Evolutionary conservation across 1,140 invertebrate species (phyloP).

Genomic region (Tetragonula clypearis): DNA sequence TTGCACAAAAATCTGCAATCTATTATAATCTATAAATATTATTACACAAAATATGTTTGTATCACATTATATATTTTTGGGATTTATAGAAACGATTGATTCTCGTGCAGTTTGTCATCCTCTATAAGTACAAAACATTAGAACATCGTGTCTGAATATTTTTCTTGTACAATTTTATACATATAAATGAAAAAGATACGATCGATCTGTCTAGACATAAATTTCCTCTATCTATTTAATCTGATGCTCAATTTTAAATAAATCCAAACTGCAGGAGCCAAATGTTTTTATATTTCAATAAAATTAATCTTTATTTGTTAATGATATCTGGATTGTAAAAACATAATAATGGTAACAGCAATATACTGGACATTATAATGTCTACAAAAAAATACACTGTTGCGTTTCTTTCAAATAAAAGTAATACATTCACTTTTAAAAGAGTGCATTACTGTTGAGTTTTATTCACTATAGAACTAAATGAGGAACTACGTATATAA

Average conservation of each 20-base stretch:
- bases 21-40: background rate
- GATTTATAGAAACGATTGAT: background rate
- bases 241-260: slow-evolving; percentile 32
- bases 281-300: background rate
- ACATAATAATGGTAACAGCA: slow-evolving; percentile 27
- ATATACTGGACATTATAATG: slow-evolving; percentile 10
- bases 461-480: background rate
- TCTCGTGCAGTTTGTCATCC: slow-evolving; percentile 21
- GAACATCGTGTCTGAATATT: slow-evolving; percentile 11
- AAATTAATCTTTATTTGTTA: slow-evolving; percentile 38
- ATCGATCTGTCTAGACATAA: slow-evolving; percentile 3
- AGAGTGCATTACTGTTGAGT: background rate
- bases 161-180: slow-evolving; percentile 1
- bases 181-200: background rate
- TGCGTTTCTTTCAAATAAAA: background rate
- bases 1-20: no score
- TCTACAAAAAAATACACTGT: background rate
- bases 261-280: slow-evolving; percentile 11
- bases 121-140: slow-evolving; percentile 25
- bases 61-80: background rate
- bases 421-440: background rate
- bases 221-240: slow-evolving; percentile 20
- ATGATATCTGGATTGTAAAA: slow-evolving; percentile 24
- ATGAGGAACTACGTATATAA: no score
- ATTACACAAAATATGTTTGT: slow-evolving; percentile 1